These are phyloP conservation scores for Caenorhabditis sp. DNA, from an alignment of 2,888 invertebrate genomes.

Conservation along the genomic window DNA sequence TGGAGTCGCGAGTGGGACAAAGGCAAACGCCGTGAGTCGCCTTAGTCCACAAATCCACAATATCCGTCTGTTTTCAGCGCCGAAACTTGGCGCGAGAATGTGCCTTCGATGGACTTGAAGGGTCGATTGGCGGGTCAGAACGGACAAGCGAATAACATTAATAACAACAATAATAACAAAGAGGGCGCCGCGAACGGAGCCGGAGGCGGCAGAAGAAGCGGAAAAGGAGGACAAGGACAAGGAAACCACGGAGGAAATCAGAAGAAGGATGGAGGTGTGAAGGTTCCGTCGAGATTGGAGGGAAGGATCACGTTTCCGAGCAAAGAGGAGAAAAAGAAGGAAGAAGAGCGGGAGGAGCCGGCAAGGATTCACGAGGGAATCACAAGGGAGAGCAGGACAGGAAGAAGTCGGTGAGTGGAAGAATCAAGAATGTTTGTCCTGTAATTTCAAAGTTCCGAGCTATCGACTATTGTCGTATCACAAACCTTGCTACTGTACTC, in stretches of 20 bases:
- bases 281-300: slow-evolving; percentile 50
- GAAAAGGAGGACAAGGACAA: background rate
- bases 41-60: background rate
- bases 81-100: slow-evolving; percentile 68
- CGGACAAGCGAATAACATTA: slow-evolving; percentile 27
- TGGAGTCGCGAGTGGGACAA: slow-evolving; percentile 70
- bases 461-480: too few species aligned
- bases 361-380: background rate
- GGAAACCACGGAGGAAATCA: slow-evolving; percentile 5
- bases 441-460: too few species aligned
- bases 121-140: slow-evolving; percentile 58
- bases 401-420: slow-evolving; percentile 37
- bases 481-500: too few species aligned
- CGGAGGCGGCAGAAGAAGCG: slow-evolving; percentile 15
- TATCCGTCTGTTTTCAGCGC: slow-evolving; percentile 43
- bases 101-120: slow-evolving; percentile 67
- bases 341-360: background rate
- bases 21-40: slow-evolving; percentile 67
- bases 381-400: slow-evolving; percentile 11
- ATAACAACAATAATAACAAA: slow-evolving; percentile 14
- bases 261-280: slow-evolving; percentile 12
- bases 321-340: slow-evolving; percentile 8
- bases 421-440: too few species aligned
- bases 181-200: background rate
- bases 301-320: slow-evolving; percentile 44